These are phyloP conservation scores for Agonopterix alstromeriana DNA, from an alignment of 2,888 invertebrate genomes.

Conservation along the genomic window DNA sequence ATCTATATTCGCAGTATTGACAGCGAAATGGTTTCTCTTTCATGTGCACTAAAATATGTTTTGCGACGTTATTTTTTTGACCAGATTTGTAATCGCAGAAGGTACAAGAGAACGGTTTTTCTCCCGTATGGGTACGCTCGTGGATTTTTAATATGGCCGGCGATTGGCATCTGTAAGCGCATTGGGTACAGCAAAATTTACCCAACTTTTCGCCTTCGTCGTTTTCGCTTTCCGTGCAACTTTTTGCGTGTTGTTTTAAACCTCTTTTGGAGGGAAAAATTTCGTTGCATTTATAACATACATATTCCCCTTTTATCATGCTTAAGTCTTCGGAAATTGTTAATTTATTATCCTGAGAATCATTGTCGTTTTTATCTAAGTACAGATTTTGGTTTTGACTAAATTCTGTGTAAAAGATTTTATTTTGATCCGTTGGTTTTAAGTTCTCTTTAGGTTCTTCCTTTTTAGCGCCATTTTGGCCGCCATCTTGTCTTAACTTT, in stretches of 20 bases:
- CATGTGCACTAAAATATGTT: slow-evolving; percentile 71
- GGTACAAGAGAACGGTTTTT: slow-evolving; percentile 65
- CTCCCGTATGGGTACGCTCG: slow-evolving; percentile 65
- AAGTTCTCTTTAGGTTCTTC: slow-evolving; percentile 61
- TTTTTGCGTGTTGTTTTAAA: slow-evolving; percentile 56
- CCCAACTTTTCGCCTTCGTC: slow-evolving; percentile 44
- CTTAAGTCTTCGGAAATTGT: slow-evolving; percentile 34
- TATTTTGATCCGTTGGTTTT: slow-evolving; percentile 54
- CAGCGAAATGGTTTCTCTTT: slow-evolving; percentile 69
- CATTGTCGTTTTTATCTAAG: slow-evolving; percentile 30
- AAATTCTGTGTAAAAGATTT: slow-evolving; percentile 38
- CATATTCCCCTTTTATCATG: slow-evolving; percentile 57
- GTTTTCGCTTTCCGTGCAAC: slow-evolving; percentile 31
- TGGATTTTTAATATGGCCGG: slow-evolving; percentile 71
- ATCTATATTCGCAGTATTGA: slow-evolving; percentile 68
- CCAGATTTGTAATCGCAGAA: slow-evolving; percentile 71
- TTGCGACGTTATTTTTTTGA: slow-evolving; percentile 69
- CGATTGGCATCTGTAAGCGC: slow-evolving; percentile 66
- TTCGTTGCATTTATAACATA: slow-evolving; percentile 57
- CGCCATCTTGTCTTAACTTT: slow-evolving; percentile 37
- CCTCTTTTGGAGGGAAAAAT: slow-evolving; percentile 55
- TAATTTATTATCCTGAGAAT: slow-evolving; percentile 32
- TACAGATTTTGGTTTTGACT: slow-evolving; percentile 13
- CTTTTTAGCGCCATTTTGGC: slow-evolving; percentile 23
- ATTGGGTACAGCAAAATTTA: slow-evolving; percentile 59